Conservation (phyloP, 2,797 vertebrate genomes). For the Silurus lanzhouensis region DNA sequence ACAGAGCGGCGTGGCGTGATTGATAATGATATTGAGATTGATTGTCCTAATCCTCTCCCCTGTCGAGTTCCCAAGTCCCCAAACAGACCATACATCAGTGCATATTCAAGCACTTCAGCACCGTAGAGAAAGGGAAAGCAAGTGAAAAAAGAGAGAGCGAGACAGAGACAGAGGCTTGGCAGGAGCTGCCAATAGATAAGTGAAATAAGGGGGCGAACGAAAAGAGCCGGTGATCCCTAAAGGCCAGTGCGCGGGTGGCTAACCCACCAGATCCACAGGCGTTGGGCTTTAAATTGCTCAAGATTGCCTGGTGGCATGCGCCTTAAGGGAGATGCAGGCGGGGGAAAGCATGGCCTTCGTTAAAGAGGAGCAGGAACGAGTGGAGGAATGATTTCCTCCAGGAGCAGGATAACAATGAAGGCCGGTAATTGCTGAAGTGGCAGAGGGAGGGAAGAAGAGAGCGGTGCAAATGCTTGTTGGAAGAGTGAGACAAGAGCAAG, state of each 20-base stretch:
- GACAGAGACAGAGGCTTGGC: conserved; percentile 67
- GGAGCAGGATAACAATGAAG: conserved; percentile 67
- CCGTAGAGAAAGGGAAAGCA: conserved; percentile 52
- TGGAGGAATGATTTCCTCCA: conserved; percentile 73
- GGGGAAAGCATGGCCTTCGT: conserved; percentile 77
- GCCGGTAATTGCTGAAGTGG: conserved; percentile 76
- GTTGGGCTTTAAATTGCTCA: conserved; percentile 81
- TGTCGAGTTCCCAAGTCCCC: conserved; percentile 79
- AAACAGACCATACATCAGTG: conserved; percentile 78
- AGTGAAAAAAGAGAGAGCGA: conserved; percentile 4
- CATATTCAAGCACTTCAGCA: conserved; percentile 78
- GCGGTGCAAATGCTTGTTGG: conserved; percentile 68
- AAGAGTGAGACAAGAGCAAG: conserved; percentile 44
- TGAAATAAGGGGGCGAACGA: conserved; percentile 78
- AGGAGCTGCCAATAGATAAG: conserved; percentile 81
- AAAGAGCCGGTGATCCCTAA: conserved; percentile 77
- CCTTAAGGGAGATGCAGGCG: conserved; percentile 68
- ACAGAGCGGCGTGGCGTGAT: conserved; percentile 79
- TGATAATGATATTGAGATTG: conserved; percentile 90
- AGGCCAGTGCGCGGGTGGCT: conserved; percentile 75
- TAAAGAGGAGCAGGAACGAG: conserved; percentile 76
- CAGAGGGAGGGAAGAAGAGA: conserved; percentile 70
- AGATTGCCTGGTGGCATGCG: conserved; percentile 80
- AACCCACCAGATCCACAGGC: conserved; percentile 75
- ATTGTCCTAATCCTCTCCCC: conserved; percentile 85